Base-by-base conservation (phyloP, 2,888 invertebrate genomes). In the Pheosia tremula region DNA sequence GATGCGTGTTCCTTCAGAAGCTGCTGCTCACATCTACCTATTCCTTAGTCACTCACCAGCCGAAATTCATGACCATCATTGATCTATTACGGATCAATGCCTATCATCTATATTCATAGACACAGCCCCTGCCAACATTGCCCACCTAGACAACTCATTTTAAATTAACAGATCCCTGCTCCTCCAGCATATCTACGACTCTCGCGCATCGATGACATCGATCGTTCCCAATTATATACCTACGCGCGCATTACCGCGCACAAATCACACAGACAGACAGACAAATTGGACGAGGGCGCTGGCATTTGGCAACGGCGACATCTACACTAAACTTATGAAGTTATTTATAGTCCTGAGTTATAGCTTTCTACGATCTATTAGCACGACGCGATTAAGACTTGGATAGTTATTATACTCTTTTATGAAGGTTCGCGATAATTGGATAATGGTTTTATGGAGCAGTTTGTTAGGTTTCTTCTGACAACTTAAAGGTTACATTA, bases 181-280 rank as follows among this genome's bases (percentile, higher is more conserved):
- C 7, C 53, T 10, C n/a, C 53, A 11, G n/a, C 37, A 24, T n/a
- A 53, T 53, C 4, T 53, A 66, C 58, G 69, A 61, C 69, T 68
- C 69, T 63, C 62, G 66, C 68, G 67, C 73, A 71, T 69, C 68
- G 69, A 60, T 69, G 68, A 67, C 68, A 65, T 71, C 75, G 76
- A 75, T 78, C 78, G 74, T 63, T 67, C 63, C 68, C 82, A 83
- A 83, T 82, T 83, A 82, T 77, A 81, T 78, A 75, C 83, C 82
- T 79, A 83, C 80, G 83, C 79, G 69, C 60, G 61, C 69, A 72
- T 78, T 74, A 74, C 66, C 61, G 69, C 59, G 67, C 78, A 79
- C 79, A 81, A 82, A 82, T 82, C 80, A 80, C 71, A 77, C 67
- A 65, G 75, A 78, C 79, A 75, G 80, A 82, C 82, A 77, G 79